Base-by-base conservation (phyloP, 1,140 invertebrate genomes). In the Nasonia vitripennis region DNA sequence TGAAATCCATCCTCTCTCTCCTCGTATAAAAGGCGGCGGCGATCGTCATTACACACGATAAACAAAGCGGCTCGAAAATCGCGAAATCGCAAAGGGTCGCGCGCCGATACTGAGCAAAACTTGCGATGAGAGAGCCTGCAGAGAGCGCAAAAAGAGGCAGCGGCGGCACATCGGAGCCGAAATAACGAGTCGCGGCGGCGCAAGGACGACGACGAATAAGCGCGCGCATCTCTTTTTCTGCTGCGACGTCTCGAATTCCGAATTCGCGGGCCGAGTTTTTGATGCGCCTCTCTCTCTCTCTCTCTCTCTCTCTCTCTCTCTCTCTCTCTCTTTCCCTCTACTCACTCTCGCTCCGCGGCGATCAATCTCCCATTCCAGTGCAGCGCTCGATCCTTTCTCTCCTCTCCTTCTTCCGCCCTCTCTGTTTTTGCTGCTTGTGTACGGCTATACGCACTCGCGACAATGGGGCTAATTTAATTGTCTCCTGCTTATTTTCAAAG, bases 201-300 rank as follows among this genome's bases (percentile, higher is more conserved):
- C 68, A n/a, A 6, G n/a, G 17, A 31, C n/a, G 68, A 9, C 68
- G 23, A 27, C 7, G 31, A 71, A 45, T 45, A 45, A 20, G 14
- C 27, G 45, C n/a, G n/a, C 23, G 23, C 51, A 67, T 67, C 41
- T 83, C 73, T 83, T 83, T 83, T 83, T 83, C 70, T 73, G 41
- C 70, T 73, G 41, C 34, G 48, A 71, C 20, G 73, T 51, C 74
- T 27, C 62, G 71, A 27, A 85, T 81, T 85, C 78, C 71, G 67
- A 78, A 86, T 86, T 78, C 78, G 80, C 80, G 71, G 68, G 71
- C 81, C 78, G 79, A 78, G 79, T 86, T 82, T 86, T 86, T 86
- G 73, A 82, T 82, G 71, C 79, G 71, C 84, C 55, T 73, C 84
- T 55, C 55, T 20, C 6, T 37, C 14, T 7, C 62, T 23, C 41